A percentile compares a stretch with the other conserved stretches of the same genome.
phyloP scores from a whole-genome alignment of 2,888 invertebrate species.

The Lepidocyrtinus sp. region DNA sequence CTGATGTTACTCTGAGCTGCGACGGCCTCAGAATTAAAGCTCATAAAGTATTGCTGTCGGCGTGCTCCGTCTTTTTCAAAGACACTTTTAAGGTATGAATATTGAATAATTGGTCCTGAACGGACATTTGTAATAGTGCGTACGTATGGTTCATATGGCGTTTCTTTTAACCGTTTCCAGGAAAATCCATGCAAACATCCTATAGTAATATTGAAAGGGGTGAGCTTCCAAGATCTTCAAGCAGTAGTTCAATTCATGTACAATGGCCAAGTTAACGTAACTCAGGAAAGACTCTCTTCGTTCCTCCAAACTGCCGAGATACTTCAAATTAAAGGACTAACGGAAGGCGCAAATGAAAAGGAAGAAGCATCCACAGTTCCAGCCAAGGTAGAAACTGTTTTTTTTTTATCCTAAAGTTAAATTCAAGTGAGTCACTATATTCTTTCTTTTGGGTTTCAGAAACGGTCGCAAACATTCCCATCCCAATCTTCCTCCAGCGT shows the following conservation, averaged over 20 bases:
- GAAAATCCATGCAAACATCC: conserved; percentile 75
- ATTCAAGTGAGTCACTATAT: too few species aligned
- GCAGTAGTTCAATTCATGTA: conserved; percentile 88
- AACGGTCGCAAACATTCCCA: conserved; percentile 56
- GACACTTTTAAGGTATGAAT: conserved; percentile 74
- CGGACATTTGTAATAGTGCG: neutral
- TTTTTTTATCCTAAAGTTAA: too few species aligned
- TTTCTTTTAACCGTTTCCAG: conserved; percentile 30
- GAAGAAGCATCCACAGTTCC: conserved; percentile 71
- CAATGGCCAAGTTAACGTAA: conserved; percentile 85
- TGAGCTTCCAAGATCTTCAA: conserved; percentile 83
- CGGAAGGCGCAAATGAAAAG: conserved; percentile 75
- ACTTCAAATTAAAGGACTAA: conserved; percentile 83
- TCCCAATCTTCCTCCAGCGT: conserved; percentile 17
- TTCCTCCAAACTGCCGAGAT: conserved; percentile 85
- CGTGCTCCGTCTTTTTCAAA: conserved; percentile 86
- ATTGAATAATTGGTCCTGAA: neutral
- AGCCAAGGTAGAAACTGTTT: conserved; percentile 25
- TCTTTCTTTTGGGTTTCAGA: conserved; percentile 27
- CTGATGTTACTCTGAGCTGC: conserved; percentile 89
- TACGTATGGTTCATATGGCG: neutral
- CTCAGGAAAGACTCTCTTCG: conserved; percentile 84
- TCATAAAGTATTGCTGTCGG: conserved; percentile 87
- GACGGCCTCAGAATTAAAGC: conserved; percentile 88
- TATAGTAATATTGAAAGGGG: conserved; percentile 85